A percentile compares a stretch with the other conserved stretches of the same genome.
Evolutionary conservation across 2,797 vertebrate genomes (phyloP).

Genomic region (Eutrigla gurnardus): DNA sequence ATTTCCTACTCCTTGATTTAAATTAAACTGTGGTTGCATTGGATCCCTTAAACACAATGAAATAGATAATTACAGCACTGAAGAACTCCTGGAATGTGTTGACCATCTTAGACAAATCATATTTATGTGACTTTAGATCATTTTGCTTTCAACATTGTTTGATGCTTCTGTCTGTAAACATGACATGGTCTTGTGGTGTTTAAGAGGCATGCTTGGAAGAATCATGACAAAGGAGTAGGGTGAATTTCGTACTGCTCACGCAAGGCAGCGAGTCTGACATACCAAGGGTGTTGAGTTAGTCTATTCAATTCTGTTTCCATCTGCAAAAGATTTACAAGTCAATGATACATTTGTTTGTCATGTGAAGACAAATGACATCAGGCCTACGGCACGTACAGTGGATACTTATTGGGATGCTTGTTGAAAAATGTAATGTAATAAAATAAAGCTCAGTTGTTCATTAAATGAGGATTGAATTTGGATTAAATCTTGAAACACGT

Average conservation of each 20-base stretch:
- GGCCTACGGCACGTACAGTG: neutral
- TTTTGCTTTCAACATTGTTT: neutral
- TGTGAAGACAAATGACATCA: constrained; percentile 4
- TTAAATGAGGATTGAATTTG: neutral
- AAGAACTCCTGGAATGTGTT: constrained; percentile 13
- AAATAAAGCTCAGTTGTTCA: neutral
- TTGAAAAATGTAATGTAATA: neutral
- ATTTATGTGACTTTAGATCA: neutral
- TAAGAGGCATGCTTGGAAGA: neutral
- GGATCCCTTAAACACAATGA: constrained; percentile 17
- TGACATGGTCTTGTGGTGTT: neutral
- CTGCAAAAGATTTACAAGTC: constrained; percentile 52
- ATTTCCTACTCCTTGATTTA: constrained; percentile 34
- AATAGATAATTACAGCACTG: constrained; percentile 12
- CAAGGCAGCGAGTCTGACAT: constrained; percentile 22
- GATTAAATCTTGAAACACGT: neutral
- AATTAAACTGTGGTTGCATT: neutral
- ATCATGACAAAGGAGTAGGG: neutral
- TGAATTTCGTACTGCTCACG: constrained; percentile 24
- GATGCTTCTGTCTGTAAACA: neutral
- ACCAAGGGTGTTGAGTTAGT: constrained; percentile 40
- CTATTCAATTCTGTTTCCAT: constrained; percentile 37
- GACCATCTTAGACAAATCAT: neutral
- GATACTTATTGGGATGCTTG: neutral
- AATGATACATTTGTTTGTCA: constrained; percentile 39